A percentile compares a stretch with the other conserved stretches of the same genome.
Evolutionary conservation across 2,888 invertebrate species (phyloP).

Genomic region (Diarsia mendica): DNA sequence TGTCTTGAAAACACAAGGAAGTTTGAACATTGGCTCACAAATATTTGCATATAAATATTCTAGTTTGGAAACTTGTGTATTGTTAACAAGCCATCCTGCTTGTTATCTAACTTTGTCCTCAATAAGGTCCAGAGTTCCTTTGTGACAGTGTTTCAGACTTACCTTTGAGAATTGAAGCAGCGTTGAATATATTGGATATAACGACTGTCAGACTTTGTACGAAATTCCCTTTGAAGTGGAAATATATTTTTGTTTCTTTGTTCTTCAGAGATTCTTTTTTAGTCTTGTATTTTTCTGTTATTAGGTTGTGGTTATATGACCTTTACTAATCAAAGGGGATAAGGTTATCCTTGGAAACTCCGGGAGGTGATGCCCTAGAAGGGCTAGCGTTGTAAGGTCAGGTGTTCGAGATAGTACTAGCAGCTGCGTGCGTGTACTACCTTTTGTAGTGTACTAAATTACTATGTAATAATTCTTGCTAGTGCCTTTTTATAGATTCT

Average conservation of each 20-base stretch:
- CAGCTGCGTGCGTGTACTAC: not conserved
- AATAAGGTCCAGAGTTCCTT: constrained; percentile 25
- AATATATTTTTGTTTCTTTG: constrained; percentile 15
- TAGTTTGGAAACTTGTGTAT: constrained; percentile 55
- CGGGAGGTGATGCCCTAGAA: too few relatives aligned
- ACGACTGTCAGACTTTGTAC: constrained; percentile 7
- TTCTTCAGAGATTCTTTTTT: constrained; percentile 14
- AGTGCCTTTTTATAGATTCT: not conserved
- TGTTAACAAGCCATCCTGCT: constrained; percentile 25
- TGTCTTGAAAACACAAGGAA: constrained; percentile 48
- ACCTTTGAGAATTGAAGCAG: constrained; percentile 12
- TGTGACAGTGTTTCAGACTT: constrained; percentile 22
- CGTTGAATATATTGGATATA: constrained; percentile 36
- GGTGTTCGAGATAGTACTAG: not conserved
- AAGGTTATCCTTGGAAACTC: too few relatives aligned
- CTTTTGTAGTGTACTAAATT: too few relatives aligned
- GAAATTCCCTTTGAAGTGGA: constrained; percentile 24
- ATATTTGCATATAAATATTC: constrained; percentile 69
- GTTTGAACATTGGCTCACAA: constrained; percentile 54
- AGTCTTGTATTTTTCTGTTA: constrained; percentile 14
- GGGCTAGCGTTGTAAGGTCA: not conserved
- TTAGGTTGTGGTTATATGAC: not conserved
- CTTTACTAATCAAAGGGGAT: not conserved
- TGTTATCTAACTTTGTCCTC: constrained; percentile 44
- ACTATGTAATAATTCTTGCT: not conserved